phyloP scores from a whole-genome alignment of 2,113 vertebrate genomes.

The Tragelaphus imberbis region DNA sequence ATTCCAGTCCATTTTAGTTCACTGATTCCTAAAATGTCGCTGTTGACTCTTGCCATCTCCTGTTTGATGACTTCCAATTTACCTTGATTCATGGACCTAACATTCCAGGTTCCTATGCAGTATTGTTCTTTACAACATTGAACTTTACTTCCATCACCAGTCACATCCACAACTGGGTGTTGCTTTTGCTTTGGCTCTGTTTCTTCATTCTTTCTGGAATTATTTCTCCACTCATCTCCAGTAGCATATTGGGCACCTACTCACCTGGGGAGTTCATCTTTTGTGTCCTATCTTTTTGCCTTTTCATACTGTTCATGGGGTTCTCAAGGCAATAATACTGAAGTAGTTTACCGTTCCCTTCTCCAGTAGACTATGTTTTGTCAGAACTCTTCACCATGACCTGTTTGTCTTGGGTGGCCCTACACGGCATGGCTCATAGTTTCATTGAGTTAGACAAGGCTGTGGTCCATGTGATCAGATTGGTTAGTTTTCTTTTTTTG shows the following conservation, averaged over 20 bases:
- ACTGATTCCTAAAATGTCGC: not conserved
- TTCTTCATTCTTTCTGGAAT: not conserved
- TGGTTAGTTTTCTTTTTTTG: not conserved
- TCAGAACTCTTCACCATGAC: not conserved
- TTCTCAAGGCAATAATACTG: not conserved
- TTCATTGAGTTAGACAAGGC: not conserved
- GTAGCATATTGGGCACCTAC: not conserved
- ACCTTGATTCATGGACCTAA: not conserved
- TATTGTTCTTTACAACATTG: not conserved
- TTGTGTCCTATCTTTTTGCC: not conserved
- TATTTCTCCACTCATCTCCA: not conserved
- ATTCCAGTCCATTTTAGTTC: not conserved
- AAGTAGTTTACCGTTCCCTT: not conserved
- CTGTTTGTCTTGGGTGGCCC: fast-evolving
- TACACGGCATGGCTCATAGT: not conserved
- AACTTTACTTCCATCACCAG: not conserved
- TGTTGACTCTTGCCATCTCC: not conserved
- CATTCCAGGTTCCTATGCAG: not conserved
- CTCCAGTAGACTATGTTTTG: not conserved
- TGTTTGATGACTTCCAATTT: not conserved
- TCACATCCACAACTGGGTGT: not conserved
- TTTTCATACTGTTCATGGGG: not conserved
- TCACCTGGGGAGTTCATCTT: not conserved
- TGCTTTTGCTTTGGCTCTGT: not conserved
- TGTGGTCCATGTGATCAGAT: not conserved